A percentile compares a stretch with the other conserved stretches of the same genome.
Evolutionary conservation across 2,113 vertebrate species (phyloP).

Genomic region (Lanius collurio): DNA sequence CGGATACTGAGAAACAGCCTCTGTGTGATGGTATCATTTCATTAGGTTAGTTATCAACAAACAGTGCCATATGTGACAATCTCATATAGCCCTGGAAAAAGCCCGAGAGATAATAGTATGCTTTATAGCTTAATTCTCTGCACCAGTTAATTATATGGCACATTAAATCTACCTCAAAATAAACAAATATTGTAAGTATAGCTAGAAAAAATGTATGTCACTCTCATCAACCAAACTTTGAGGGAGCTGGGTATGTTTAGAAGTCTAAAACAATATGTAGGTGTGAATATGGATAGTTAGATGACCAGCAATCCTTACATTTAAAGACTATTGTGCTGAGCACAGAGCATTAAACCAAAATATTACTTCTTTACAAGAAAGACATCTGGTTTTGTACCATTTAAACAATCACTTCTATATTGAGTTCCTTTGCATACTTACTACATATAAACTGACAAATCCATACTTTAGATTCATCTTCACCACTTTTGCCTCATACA

Average conservation of each 20-base stretch:
- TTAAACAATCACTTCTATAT: not conserved
- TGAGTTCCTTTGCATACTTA: not conserved
- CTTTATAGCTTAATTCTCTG: slow-evolving; percentile 52
- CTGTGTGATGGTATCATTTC: slow-evolving; percentile 65
- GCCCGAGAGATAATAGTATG: not conserved
- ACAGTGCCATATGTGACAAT: slow-evolving; percentile 30
- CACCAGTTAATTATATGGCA: slow-evolving; percentile 65
- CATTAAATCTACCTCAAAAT: slow-evolving; percentile 65
- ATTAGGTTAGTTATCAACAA: slow-evolving; percentile 68
- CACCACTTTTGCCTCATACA: not conserved
- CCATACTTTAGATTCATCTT: not conserved
- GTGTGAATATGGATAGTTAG: not conserved
- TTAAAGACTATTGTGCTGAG: not conserved
- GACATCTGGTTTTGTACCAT: not conserved
- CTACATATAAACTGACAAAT: not conserved
- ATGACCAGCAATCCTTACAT: not conserved
- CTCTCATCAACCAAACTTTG: not conserved
- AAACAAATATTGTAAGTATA: slow-evolving; percentile 62
- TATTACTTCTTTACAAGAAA: not conserved
- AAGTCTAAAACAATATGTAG: not conserved
- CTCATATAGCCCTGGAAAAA: slow-evolving; percentile 23
- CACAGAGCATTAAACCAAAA: not conserved
- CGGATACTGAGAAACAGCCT: slow-evolving; percentile 54
- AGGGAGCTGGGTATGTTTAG: not conserved
- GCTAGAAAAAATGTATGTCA: not conserved